Conservation (phyloP, 2,888 invertebrate species). For the Chymomyza caudatula region DNA sequence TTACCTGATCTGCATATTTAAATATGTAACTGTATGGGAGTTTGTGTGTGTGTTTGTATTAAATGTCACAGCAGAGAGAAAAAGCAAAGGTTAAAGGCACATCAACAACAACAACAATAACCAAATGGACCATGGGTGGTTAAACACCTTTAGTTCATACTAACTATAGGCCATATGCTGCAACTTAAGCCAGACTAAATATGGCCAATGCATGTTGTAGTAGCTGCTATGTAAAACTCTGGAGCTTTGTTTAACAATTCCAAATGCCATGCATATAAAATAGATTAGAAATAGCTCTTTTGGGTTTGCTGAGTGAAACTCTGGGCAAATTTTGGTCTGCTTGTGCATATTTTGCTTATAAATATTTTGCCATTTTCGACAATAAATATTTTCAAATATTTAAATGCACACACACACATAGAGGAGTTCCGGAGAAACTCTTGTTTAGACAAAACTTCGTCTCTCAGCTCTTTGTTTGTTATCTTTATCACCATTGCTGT, state of each 20-base stretch:
- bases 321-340: conserved; percentile 18
- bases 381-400: conserved; percentile 64
- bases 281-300: conserved; percentile 1
- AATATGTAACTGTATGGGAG: conserved; percentile 8
- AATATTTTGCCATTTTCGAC: conserved; percentile 61
- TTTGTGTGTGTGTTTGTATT: background rate
- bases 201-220: background rate
- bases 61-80: background rate
- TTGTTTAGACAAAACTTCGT: background rate
- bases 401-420: conserved; percentile 46
- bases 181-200: conserved; percentile 2
- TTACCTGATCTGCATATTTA: conserved; percentile 63
- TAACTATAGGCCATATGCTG: too few species aligned
- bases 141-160: background rate
- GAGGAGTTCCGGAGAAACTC: conserved; percentile 24
- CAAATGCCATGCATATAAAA: background rate
- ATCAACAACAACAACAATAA: background rate
- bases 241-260: background rate
- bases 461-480: conserved; percentile 42
- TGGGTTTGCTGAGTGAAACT: conserved; percentile 13
- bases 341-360: conserved; percentile 55
- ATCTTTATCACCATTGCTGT: conserved; percentile 58
- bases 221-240: background rate
- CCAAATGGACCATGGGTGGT: conserved; percentile 3
- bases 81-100: too few species aligned